phyloP scores from a whole-genome alignment of 2,113 vertebrate species.

The Equus quagga region DNA sequence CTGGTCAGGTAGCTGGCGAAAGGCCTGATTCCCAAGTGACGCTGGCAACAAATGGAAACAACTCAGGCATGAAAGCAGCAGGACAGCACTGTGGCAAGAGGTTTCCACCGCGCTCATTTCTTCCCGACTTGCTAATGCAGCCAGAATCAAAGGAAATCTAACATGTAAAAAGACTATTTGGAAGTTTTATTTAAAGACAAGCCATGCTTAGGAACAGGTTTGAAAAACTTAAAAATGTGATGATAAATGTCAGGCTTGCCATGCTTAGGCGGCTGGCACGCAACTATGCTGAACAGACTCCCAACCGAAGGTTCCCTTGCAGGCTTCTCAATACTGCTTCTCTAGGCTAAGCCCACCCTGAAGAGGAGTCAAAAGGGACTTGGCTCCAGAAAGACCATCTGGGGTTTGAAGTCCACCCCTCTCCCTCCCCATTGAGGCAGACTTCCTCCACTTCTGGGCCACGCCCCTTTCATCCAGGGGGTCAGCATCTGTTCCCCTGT shows the following conservation, averaged over 20 bases:
- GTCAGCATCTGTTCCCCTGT: background rate
- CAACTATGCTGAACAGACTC: background rate
- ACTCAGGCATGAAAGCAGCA: background rate
- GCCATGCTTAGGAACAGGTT: background rate
- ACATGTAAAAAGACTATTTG: background rate
- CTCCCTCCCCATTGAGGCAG: background rate
- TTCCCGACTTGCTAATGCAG: background rate
- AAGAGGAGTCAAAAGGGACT: background rate
- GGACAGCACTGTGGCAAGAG: too few relatives aligned
- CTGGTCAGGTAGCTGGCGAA: background rate
- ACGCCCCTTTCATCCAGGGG: background rate
- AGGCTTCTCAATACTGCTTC: background rate
- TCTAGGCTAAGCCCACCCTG: background rate
- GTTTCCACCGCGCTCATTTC: background rate
- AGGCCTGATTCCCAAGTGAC: background rate
- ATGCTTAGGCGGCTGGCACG: background rate
- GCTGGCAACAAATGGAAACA: background rate
- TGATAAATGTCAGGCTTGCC: background rate
- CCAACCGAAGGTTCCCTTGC: too few relatives aligned
- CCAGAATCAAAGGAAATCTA: background rate
- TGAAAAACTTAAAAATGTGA: background rate
- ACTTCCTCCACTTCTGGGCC: background rate
- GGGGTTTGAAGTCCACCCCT: background rate
- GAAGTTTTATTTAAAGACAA: conserved; percentile 49
- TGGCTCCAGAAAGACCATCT: background rate